Percentiles rank a stretch among this genome's conserved stretches.
Conservation (phyloP, 2,113 vertebrate species). For the Chloropsis hardwickii region DNA sequence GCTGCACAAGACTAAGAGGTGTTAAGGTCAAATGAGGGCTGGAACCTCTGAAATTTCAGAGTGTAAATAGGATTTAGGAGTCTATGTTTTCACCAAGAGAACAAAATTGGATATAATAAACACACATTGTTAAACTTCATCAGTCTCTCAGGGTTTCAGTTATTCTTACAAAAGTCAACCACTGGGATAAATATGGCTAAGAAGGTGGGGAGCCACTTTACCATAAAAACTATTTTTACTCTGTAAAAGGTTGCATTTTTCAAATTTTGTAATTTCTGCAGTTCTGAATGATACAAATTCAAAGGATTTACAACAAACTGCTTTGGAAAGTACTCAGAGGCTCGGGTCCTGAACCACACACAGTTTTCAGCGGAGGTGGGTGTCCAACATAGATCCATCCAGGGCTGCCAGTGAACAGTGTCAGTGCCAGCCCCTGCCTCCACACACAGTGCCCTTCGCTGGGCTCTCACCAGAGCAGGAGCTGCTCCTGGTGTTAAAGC, state of each 20-base stretch:
- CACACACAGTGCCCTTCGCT: fast-evolving
- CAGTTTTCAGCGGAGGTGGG: neutral
- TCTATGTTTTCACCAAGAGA: conserved; percentile 50
- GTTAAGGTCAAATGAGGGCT: conserved; percentile 17
- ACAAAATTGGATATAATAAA: conserved; percentile 67
- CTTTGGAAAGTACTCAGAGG: neutral
- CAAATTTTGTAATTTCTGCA: neutral
- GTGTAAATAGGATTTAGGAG: conserved; percentile 65
- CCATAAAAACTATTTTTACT: neutral
- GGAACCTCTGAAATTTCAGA: conserved; percentile 51
- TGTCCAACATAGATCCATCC: neutral
- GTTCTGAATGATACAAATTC: neutral
- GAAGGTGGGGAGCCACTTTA: conserved; percentile 10
- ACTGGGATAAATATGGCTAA: conserved; percentile 46
- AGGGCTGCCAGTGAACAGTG: fast-evolving
- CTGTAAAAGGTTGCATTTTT: neutral
- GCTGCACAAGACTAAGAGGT: conserved; percentile 1
- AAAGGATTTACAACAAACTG: neutral
- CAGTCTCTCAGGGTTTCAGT: conserved; percentile 62
- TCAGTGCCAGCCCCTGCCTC: neutral
- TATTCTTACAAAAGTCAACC: conserved; percentile 63
- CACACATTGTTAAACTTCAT: conserved; percentile 66
- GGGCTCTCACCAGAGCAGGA: neutral
- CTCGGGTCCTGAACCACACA: neutral
- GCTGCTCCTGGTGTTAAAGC: neutral